A percentile compares a stretch with the other conserved stretches of the same genome.
Evolutionary conservation across 2,888 invertebrate genomes (phyloP).

Genomic region (Reticulitermes lucifugus): DNA sequence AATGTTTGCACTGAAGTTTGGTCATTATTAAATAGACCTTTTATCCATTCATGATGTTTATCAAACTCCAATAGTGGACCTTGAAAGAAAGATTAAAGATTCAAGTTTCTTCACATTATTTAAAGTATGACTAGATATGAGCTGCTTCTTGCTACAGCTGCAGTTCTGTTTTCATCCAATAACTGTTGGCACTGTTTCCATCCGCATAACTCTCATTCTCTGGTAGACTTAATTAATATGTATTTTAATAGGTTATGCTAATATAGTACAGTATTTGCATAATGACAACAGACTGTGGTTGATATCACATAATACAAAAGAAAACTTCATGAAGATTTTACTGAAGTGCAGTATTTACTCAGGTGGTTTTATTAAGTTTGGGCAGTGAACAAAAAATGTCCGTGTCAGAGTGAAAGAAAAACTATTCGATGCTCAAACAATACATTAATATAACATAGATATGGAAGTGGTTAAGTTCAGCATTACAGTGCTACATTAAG

Average conservation of each 20-base stretch:
- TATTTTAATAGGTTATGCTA: background rate
- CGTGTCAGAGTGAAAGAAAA: too few species aligned
- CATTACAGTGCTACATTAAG: too few species aligned
- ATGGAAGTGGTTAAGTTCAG: too few species aligned
- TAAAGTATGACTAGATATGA: conserved; percentile 1
- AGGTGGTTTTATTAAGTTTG: background rate
- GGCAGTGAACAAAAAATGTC: background rate
- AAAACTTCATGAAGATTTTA: background rate
- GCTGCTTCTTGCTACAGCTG: background rate
- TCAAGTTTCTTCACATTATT: background rate
- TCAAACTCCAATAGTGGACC: background rate
- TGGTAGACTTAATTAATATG: background rate
- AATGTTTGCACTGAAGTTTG: too few species aligned
- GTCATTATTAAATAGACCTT: background rate
- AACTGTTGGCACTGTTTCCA: background rate
- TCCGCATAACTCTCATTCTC: background rate
- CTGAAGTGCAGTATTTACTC: background rate
- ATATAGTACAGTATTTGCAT: background rate
- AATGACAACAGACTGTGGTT: background rate
- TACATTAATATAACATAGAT: background rate
- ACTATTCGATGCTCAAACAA: background rate
- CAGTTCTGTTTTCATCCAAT: background rate
- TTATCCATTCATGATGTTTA: background rate
- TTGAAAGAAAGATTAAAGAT: background rate
- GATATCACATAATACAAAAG: background rate